A percentile compares a stretch with the other conserved stretches of the same genome.
Conservation (phyloP, 2,113 vertebrate genomes). For the Amphilophus citrinellus region DNA sequence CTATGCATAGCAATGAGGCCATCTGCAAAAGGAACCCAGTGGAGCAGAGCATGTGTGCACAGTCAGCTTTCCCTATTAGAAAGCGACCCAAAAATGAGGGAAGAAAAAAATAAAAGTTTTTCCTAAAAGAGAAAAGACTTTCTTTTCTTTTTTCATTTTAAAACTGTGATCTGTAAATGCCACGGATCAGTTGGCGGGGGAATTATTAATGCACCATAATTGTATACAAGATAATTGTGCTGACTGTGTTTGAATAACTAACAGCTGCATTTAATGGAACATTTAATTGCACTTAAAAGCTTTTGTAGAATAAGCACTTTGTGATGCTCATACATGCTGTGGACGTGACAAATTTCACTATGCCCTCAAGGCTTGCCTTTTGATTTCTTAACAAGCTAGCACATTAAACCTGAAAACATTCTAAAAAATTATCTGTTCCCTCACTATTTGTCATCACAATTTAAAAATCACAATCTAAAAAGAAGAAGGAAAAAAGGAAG, state of each 20-base stretch:
- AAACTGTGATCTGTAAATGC: constrained; percentile 56
- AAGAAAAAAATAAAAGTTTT: constrained; percentile 7
- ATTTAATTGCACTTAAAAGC: constrained; percentile 76
- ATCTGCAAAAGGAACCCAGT: constrained; percentile 71
- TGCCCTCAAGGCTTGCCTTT: constrained; percentile 21
- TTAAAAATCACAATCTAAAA: not conserved
- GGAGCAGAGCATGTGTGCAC: constrained; percentile 67
- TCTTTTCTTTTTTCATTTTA: not conserved
- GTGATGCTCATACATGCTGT: constrained; percentile 40
- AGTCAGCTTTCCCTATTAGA: constrained; percentile 54
- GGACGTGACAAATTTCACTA: constrained; percentile 52
- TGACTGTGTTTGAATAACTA: constrained; percentile 73
- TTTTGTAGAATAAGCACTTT: constrained; percentile 71
- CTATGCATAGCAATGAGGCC: constrained; percentile 82
- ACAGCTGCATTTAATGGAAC: constrained; percentile 80
- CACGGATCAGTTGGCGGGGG: constrained; percentile 30
- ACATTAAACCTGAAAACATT: not conserved
- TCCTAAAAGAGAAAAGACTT: constrained; percentile 15
- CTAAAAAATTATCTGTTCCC: not conserved
- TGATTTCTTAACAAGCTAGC: constrained; percentile 28
- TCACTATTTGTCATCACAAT: not conserved
- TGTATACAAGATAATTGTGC: constrained; percentile 72
- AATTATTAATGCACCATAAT: constrained; percentile 76
- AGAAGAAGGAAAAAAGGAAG: not conserved
- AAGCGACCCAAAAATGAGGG: constrained; percentile 11